Evolutionary conservation across 1,140 invertebrate species (phyloP).

Genomic region (Ruditapes philippinarum): DNA sequence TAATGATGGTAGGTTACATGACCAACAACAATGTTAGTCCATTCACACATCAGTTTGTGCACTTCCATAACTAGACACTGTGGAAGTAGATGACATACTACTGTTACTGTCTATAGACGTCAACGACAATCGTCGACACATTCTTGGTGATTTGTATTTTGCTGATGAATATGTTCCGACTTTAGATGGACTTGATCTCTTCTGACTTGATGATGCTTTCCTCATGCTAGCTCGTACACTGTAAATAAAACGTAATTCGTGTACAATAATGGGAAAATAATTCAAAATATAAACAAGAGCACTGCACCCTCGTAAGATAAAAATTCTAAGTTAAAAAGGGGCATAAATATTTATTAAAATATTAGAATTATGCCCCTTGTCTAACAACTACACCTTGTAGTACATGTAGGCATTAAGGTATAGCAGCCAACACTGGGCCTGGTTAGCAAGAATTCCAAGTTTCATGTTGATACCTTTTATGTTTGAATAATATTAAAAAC

Average conservation of each 20-base stretch:
- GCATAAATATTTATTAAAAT: not conserved
- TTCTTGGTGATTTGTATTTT: conserved; percentile 31
- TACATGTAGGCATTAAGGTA: too few relatives aligned
- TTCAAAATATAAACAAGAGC: not conserved
- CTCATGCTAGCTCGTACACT: not conserved
- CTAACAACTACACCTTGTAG: not conserved
- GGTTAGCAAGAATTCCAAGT: too few relatives aligned
- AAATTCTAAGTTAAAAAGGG: too few relatives aligned
- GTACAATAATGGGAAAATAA: too few relatives aligned
- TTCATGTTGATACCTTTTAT: too few relatives aligned
- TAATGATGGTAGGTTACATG: too few relatives aligned
- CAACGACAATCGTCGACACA: conserved; percentile 73
- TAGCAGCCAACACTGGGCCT: too few relatives aligned
- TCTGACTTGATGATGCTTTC: conserved; percentile 64
- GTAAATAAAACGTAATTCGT: too few relatives aligned
- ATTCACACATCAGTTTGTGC: conserved; percentile 29
- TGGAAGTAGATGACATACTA: conserved; percentile 65
- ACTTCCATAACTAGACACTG: conserved; percentile 49
- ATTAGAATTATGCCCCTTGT: too few relatives aligned
- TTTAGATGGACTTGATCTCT: conserved; percentile 57
- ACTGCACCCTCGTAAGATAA: not conserved
- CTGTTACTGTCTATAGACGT: conserved; percentile 81
- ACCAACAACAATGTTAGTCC: too few relatives aligned
- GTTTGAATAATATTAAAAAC: too few relatives aligned
- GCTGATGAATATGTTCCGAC: not conserved